Conservation (phyloP, 1,140 invertebrate genomes). For the Bradysia coprophila region DNA sequence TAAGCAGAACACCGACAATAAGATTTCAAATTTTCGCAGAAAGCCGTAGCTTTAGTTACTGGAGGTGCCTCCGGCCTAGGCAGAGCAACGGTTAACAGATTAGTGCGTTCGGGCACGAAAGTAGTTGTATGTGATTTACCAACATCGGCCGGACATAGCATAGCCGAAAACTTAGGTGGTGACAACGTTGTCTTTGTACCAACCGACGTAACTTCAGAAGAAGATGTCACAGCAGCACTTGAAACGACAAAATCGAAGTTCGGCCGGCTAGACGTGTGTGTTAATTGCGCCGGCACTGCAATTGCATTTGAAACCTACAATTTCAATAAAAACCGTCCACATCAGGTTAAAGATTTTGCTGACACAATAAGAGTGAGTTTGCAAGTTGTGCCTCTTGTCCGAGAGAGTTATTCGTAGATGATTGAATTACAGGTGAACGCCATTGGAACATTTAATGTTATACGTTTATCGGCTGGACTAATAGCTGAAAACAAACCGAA, state of each 20-base stretch:
- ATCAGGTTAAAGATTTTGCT: conserved; percentile 44
- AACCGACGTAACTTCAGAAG: conserved; percentile 67
- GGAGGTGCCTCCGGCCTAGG: conserved; percentile 80
- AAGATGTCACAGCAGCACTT: no score
- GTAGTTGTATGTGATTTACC: conserved; percentile 81
- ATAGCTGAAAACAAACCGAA: conserved; percentile 75
- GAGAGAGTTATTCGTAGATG: not conserved
- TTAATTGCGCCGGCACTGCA: conserved; percentile 93
- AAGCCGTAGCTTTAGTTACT: conserved; percentile 55
- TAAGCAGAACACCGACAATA: no score
- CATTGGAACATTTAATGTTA: conserved; percentile 88
- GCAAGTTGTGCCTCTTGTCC: conserved; percentile 5
- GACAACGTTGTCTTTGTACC: conserved; percentile 62
- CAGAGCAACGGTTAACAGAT: conserved; percentile 57
- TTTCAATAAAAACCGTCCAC: conserved; percentile 65
- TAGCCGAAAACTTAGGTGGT: conserved; percentile 57
- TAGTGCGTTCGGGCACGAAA: conserved; percentile 61
- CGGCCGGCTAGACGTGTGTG: conserved; percentile 63
- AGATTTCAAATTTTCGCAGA: no score
- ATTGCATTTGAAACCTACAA: conserved; percentile 79
- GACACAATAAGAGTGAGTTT: conserved; percentile 31
- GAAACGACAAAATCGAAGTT: conserved; percentile 58
- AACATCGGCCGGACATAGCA: conserved; percentile 52
- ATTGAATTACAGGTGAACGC: conserved; percentile 55
- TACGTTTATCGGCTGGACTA: conserved; percentile 54